Percentiles rank a stretch among this genome's conserved stretches.
Conservation (phyloP, 2,888 invertebrate genomes). For the Callimorpha dominula region DNA sequence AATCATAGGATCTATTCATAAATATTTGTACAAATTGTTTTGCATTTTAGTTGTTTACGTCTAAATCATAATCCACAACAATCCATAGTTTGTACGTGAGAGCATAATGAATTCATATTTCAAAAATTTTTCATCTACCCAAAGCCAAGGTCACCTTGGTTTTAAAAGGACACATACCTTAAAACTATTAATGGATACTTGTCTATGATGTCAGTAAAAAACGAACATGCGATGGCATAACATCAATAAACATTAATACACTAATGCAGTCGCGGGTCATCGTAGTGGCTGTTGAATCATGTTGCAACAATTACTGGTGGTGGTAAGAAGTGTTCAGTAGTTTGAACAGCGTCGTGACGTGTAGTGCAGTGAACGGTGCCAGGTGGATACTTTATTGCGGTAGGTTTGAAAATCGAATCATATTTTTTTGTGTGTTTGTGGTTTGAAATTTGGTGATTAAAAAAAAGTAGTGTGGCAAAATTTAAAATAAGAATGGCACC, state of each 20-base stretch:
- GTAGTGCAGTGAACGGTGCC: constrained; percentile 52
- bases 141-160: background rate
- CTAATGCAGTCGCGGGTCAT: constrained; percentile 15
- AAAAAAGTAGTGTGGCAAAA: background rate
- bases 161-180: background rate
- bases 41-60: background rate
- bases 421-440: constrained; percentile 6
- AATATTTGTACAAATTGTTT: background rate
- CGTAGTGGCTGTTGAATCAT: constrained; percentile 22
- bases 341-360: constrained; percentile 45
- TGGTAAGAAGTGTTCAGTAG: constrained; percentile 41
- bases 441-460: background rate
- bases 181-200: background rate
- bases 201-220: constrained; percentile 11
- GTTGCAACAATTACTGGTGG: constrained; percentile 37
- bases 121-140: background rate
- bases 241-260: constrained; percentile 15
- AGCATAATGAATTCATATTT: background rate
- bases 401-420: constrained; percentile 31
- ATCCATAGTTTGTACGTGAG: background rate
- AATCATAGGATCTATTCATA: background rate
- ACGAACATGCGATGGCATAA: constrained; percentile 19
- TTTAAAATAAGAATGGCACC: background rate
- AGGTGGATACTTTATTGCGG: constrained; percentile 42
- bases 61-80: background rate